A percentile compares a stretch with the other conserved stretches of the same genome.
phyloP scores from a whole-genome alignment of 92 coral and sea anemone species.

The Muricea muricata region DNA sequence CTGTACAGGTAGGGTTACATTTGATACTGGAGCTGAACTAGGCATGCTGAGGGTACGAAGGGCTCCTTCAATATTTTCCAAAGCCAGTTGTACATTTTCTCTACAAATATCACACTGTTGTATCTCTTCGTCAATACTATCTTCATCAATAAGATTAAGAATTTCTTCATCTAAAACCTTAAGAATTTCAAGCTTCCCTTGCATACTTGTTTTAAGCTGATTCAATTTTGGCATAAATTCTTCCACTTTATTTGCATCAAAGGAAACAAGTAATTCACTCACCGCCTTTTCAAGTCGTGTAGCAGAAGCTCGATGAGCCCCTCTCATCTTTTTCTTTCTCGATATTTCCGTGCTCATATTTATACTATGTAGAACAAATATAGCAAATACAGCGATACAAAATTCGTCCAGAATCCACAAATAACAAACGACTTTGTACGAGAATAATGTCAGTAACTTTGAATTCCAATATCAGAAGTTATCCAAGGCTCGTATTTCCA shows the following conservation, averaged over 20 bases:
- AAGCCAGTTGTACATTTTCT: slow-evolving; percentile 14
- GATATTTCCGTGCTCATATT: slow-evolving; percentile 5
- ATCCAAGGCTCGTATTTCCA: background rate
- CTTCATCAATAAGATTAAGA: slow-evolving; percentile 45
- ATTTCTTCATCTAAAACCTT: slow-evolving; percentile 44
- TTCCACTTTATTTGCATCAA: slow-evolving; percentile 3
- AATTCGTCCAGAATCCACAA: background rate
- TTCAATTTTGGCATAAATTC: slow-evolving; percentile 9
- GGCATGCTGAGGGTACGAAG: slow-evolving; percentile 1
- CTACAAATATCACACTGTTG: slow-evolving; percentile 31
- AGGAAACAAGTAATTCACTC: slow-evolving; percentile 4
- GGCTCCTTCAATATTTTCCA: slow-evolving; percentile 24
- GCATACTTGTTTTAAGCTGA: slow-evolving; percentile 20
- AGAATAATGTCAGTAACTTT: background rate
- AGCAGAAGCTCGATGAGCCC: slow-evolving; percentile 40
- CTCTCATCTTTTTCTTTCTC: slow-evolving; percentile 17
- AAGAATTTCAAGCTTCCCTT: slow-evolving; percentile 35
- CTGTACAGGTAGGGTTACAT: background rate
- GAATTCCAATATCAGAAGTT: background rate
- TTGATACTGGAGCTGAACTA: background rate
- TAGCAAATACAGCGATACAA: background rate
- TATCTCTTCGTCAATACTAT: slow-evolving; percentile 47
- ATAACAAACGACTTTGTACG: background rate
- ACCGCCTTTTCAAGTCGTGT: background rate
- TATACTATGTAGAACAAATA: background rate